Conservation (phyloP, 2,888 invertebrate genomes). For the Halocaridina rubra region DNA sequence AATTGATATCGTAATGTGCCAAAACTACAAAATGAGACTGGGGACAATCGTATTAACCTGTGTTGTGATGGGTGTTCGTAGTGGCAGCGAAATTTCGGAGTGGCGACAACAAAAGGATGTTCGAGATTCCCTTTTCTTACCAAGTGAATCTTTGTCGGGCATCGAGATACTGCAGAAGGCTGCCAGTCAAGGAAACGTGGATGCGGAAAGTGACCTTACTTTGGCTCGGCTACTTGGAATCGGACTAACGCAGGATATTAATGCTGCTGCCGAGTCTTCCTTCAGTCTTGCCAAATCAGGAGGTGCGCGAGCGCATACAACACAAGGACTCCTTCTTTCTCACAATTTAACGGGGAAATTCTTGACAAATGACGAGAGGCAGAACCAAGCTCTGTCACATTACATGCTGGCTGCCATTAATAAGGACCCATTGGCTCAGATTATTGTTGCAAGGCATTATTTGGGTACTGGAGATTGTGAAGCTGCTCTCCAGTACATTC, state of each 20-base stretch:
- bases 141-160: neutral
- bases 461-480: conserved; percentile 15
- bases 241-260: conserved; percentile 17
- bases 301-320: conserved; percentile 27
- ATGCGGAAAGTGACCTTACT: conserved; percentile 23
- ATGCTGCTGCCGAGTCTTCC: conserved; percentile 11
- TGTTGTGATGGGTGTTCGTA: neutral
- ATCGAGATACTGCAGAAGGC: conserved; percentile 9
- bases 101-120: conserved; percentile 7
- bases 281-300: neutral
- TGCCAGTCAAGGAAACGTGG: conserved; percentile 5
- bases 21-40: too few species aligned
- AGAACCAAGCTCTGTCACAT: conserved; percentile 20
- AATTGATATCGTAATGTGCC: too few species aligned
- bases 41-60: neutral
- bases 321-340: conserved; percentile 17
- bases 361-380: neutral
- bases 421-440: conserved; percentile 50
- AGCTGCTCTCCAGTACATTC: conserved; percentile 28
- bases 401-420: conserved; percentile 32
- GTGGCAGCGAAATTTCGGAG: neutral
- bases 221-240: conserved; percentile 25
- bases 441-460: conserved; percentile 38
- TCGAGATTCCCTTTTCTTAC: neutral
- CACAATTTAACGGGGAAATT: conserved; percentile 24